These are phyloP conservation scores for Campylomormyrus numenius DNA, from an alignment of 2,113 vertebrate species.

Conservation along the genomic window DNA sequence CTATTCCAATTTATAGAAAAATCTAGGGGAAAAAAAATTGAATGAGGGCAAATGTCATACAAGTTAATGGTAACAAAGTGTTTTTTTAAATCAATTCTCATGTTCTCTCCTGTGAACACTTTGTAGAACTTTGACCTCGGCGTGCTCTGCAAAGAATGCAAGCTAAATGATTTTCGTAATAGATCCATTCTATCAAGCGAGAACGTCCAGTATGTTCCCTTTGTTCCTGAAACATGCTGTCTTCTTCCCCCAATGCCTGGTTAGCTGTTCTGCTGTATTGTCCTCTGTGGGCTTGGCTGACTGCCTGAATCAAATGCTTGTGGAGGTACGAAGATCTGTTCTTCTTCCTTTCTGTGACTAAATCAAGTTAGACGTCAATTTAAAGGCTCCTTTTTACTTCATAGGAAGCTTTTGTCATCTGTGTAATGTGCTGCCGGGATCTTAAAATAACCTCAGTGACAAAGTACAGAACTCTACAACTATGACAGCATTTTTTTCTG, in stretches of 20 bases:
- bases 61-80: neutral
- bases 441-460: neutral
- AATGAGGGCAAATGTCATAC: neutral
- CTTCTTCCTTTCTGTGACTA: neutral
- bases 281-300: neutral
- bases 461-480: neutral
- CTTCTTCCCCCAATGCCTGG: neutral
- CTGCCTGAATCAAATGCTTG: neutral
- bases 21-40: neutral
- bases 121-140: neutral
- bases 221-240: neutral
- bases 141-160: neutral
- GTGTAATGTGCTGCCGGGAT: neutral
- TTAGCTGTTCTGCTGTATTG: neutral
- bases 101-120: neutral
- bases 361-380: slow-evolving; percentile 17
- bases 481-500: neutral
- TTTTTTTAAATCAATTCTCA: neutral
- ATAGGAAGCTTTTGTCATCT: neutral
- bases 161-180: neutral
- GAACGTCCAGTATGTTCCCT: neutral
- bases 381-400: neutral
- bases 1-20: neutral
- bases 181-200: neutral
- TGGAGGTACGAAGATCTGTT: slow-evolving; percentile 5